Base-by-base conservation (phyloP, 1,140 invertebrate genomes). In the Musca domestica region DNA sequence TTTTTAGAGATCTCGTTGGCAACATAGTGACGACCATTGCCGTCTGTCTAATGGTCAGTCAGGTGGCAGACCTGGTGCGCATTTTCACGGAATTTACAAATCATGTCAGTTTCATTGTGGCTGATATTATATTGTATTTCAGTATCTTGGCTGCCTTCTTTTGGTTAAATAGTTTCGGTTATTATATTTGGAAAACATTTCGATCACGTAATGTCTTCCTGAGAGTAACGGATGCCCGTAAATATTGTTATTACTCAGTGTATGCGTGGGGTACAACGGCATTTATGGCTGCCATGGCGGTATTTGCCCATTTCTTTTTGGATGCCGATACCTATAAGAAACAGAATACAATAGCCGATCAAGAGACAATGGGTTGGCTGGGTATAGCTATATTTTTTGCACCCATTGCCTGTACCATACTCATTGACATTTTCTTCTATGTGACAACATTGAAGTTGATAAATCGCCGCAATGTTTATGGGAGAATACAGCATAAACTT, bases 131-230 rank as follows among this genome's bases (percentile, higher is more conserved):
- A 64, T 83, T 91, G 64, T 92, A 91, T 72, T 84, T 91, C 20
- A 90, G 89, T 71, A 79, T 92, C 51, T 74, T 93, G 47, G 90
- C 88, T 14, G 89, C 91, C 27, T 93, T 93, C 81, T 92, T 93
- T 72, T 94, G 92, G 92, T 81, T 94, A 0, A 93, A 91, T 72
- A 91, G 90, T 72, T 86, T 92, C 64, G 91, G 91, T 49, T 94
- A 91, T 78, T 93, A 93, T 76, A 90, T 94, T 51, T 94, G 92
- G 92, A 92, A 90, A 78, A 93, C 90, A 1, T 93, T 93, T 72
- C 90, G 91, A 65, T 93, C 92, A 20, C 83, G 91, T 25, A 94
- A 93, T 77, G 91, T 93, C 15, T 94, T 92, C 74, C 80, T 94
- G 6, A 83, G 92, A 54, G 90, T 93, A 52, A 93, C 92, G 0